These are phyloP conservation scores for Columba janthina DNA, from an alignment of 2,113 vertebrate species.

Conservation along the genomic window DNA sequence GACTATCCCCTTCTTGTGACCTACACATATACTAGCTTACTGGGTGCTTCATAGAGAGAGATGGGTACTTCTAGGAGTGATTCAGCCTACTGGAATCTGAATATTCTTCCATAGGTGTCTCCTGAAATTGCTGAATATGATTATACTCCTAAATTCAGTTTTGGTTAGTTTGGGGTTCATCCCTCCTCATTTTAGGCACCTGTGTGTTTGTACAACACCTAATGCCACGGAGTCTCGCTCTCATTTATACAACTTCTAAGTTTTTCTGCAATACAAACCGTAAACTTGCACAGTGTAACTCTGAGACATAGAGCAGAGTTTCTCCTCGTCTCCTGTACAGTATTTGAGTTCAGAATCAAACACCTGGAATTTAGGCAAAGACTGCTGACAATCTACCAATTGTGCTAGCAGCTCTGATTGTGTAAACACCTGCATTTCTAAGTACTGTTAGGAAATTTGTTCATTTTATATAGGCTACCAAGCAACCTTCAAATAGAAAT, in stretches of 20 bases:
- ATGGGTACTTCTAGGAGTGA: not conserved
- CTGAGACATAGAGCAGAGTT: not conserved
- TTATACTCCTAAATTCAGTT: not conserved
- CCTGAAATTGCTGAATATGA: not conserved
- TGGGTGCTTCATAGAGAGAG: not conserved
- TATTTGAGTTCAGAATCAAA: not conserved
- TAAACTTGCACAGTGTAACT: not conserved
- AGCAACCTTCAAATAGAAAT: not conserved
- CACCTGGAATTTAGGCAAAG: not conserved
- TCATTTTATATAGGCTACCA: conserved; percentile 12
- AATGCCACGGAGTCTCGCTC: not conserved
- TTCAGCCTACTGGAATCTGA: not conserved
- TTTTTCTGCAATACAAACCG: not conserved
- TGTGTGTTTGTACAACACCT: not conserved
- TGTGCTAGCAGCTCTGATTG: not conserved
- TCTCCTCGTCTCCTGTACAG: not conserved
- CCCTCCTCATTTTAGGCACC: not conserved
- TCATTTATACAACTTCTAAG: not conserved
- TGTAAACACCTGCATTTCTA: conserved; percentile 15
- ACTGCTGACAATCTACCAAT: not conserved
- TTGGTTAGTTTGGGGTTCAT: not conserved
- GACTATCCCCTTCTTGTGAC: not conserved
- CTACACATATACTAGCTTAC: rapidly evolving
- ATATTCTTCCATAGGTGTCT: not conserved
- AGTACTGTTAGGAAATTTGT: not conserved